Evolutionary conservation across 1,140 invertebrate species (phyloP).

Genomic region (Drosophila chauvacae): DNA sequence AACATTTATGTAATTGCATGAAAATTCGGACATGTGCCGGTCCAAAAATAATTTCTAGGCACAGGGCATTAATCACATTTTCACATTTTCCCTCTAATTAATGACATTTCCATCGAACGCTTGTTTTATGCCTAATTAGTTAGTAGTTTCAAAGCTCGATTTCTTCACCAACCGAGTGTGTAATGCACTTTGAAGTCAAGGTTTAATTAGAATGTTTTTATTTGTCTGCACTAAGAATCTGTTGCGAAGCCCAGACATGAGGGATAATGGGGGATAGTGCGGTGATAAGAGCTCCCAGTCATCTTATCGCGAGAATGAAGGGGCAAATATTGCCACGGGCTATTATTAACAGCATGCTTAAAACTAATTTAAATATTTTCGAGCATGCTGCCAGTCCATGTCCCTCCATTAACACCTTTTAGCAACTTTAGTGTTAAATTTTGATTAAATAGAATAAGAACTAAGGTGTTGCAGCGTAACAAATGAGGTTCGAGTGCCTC

Average conservation of each 20-base stretch:
- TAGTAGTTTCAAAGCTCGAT: conserved; percentile 3
- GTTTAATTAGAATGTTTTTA: conserved; percentile 45
- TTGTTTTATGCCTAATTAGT: conserved; percentile 14
- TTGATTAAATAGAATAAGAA: conserved; percentile 35
- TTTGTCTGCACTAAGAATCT: conserved; percentile 21
- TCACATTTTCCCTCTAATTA: conserved; percentile 10
- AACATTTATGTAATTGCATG: conserved; percentile 39
- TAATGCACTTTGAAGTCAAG: conserved; percentile 30
- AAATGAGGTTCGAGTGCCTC: neutral
- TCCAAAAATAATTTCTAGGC: conserved; percentile 31
- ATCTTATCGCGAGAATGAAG: conserved; percentile 13
- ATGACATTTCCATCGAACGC: conserved; percentile 3
- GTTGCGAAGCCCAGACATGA: conserved; percentile 17
- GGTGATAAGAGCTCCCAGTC: conserved; percentile 14
- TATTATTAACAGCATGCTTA: conserved; percentile 55
- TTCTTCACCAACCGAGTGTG: neutral
- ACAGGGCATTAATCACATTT: conserved; percentile 27
- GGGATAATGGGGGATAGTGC: neutral
- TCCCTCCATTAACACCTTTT: conserved; percentile 39
- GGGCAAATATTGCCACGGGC: conserved; percentile 27
- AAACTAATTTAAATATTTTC: conserved; percentile 40
- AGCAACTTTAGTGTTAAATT: conserved; percentile 45
- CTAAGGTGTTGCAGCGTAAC: conserved; percentile 6
- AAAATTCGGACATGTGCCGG: conserved; percentile 27
- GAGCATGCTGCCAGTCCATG: conserved; percentile 41